Conservation (phyloP, 2,888 invertebrate species). For the Drosophila phalerata region DNA sequence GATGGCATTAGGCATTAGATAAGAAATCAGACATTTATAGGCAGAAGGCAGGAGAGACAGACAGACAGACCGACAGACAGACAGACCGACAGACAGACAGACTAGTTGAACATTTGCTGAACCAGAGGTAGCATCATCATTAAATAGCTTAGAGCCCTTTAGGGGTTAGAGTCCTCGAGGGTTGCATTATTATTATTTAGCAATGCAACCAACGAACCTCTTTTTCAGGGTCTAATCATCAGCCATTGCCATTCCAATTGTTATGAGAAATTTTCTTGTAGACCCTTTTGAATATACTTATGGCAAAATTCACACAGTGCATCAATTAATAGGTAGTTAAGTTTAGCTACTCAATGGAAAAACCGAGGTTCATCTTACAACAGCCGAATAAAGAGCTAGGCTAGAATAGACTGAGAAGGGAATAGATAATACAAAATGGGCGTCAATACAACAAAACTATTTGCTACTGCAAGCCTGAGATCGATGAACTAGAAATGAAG, state of each 20-base stretch:
- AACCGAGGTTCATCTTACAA: neutral
- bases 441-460: neutral
- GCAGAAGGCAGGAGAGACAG: conserved; percentile 34
- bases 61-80: conserved; percentile 8
- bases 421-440: neutral
- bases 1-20: conserved; percentile 82
- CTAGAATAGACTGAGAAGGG: too few relatives aligned
- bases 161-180: conserved; percentile 24
- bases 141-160: conserved; percentile 27
- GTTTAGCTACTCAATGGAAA: conserved; percentile 9
- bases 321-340: conserved; percentile 41
- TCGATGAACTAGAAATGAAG: neutral
- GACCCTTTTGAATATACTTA: conserved; percentile 4
- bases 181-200: conserved; percentile 17
- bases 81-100: conserved; percentile 15
- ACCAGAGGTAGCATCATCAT: conserved; percentile 33
- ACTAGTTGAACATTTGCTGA: conserved; percentile 41
- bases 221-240: conserved; percentile 3
- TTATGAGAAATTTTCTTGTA: conserved; percentile 11
- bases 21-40: conserved; percentile 82
- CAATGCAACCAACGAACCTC: conserved; percentile 3
- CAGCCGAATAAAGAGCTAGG: neutral
- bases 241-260: conserved; percentile 2
- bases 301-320: conserved; percentile 10
- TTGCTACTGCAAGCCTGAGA: neutral